Conservation (phyloP, 2,113 vertebrate genomes). For the Monarcha castaneiventris region DNA sequence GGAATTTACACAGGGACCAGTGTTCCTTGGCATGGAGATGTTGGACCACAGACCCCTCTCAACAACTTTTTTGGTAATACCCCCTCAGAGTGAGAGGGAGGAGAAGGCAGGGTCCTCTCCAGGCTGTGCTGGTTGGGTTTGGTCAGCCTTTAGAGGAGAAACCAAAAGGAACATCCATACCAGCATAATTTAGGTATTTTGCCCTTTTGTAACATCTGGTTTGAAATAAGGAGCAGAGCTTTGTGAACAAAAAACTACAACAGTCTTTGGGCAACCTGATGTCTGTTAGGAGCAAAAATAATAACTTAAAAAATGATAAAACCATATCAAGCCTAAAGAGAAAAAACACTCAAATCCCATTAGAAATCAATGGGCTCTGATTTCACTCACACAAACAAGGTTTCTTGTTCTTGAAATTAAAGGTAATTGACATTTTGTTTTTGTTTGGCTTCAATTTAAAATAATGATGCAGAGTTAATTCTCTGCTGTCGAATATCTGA, state of each 20-base stretch:
- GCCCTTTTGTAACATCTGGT: background rate
- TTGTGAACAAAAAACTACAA: background rate
- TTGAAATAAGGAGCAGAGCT: background rate
- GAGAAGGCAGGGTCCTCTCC: no score
- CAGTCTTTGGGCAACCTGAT: background rate
- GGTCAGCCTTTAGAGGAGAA: background rate
- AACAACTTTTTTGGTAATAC: background rate
- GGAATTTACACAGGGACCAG: background rate
- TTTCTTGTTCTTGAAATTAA: slow-evolving; percentile 30
- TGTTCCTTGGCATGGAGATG: accelerated
- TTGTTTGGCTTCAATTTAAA: slow-evolving; percentile 54
- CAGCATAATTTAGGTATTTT: background rate
- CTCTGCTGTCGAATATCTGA: background rate
- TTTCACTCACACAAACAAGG: background rate
- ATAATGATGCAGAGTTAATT: slow-evolving; percentile 33
- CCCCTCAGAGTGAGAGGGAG: background rate
- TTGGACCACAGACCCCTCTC: background rate
- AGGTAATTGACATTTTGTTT: slow-evolving; percentile 36
- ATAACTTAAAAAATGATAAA: background rate
- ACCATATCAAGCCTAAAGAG: background rate
- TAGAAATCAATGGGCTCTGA: background rate
- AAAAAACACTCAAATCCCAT: background rate
- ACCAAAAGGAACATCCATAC: background rate
- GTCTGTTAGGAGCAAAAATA: background rate
- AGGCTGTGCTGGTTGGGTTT: background rate